Conservation (phyloP, 2,113 vertebrate species). For the Oncorhynchus masou region DNA sequence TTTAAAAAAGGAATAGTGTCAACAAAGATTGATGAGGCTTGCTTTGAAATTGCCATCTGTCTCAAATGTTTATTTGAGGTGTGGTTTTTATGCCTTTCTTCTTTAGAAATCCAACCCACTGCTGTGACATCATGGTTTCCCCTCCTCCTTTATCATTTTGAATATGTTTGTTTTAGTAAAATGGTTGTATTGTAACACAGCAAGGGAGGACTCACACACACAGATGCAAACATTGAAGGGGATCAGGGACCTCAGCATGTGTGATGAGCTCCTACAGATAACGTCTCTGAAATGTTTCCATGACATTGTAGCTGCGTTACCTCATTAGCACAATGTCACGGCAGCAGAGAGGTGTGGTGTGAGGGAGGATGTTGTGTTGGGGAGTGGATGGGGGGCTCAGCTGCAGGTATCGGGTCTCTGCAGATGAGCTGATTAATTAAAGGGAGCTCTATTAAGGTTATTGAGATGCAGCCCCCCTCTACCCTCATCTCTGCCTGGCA, state of each 20-base stretch:
- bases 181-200: not conserved
- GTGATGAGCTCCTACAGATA: conserved; percentile 74
- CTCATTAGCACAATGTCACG: conserved; percentile 77
- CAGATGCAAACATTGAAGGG: conserved; percentile 65
- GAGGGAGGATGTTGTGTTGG: conserved; percentile 35
- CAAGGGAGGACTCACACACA: conserved; percentile 15
- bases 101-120: conserved; percentile 47
- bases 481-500: conserved; percentile 43
- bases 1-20: conserved; percentile 76
- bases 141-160: conserved; percentile 30
- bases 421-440: conserved; percentile 79
- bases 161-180: not conserved
- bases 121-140: conserved; percentile 23
- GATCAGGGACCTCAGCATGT: conserved; percentile 76
- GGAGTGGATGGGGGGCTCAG: conserved; percentile 43
- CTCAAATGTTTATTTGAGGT: conserved; percentile 64
- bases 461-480: conserved; percentile 53
- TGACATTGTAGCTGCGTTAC: conserved; percentile 76
- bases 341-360: conserved; percentile 52
- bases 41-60: conserved; percentile 71
- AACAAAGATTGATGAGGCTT: conserved; percentile 79
- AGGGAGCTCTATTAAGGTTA: conserved; percentile 73
- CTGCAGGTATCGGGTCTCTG: conserved; percentile 70
- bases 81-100: conserved; percentile 9
- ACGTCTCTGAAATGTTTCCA: conserved; percentile 67